Evolutionary conservation across 2,797 vertebrate species (phyloP).

Genomic region (Hypotaenidia okinawae): DNA sequence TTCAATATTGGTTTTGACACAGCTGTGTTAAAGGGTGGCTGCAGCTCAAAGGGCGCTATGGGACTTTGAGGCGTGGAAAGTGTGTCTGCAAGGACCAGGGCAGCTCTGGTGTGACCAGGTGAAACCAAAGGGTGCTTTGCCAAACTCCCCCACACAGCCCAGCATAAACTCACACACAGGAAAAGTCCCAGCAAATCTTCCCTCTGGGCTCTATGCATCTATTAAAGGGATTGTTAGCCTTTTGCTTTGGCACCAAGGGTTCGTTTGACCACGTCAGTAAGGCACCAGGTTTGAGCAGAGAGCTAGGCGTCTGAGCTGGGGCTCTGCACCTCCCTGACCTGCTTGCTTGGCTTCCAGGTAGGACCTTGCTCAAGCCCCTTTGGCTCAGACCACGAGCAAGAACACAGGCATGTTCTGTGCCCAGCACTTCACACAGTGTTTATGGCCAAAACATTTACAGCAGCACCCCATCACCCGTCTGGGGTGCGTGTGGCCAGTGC

Average conservation of each 20-base stretch:
- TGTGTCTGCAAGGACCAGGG: neutral
- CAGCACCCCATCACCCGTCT: neutral
- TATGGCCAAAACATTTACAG: fast-evolving
- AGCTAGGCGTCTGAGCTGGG: neutral
- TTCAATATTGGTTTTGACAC: neutral
- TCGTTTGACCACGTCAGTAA: neutral
- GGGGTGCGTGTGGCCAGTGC: no score
- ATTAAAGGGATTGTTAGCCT: neutral
- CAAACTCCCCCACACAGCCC: neutral
- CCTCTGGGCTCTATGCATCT: neutral
- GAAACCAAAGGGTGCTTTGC: neutral
- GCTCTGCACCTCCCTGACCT: neutral
- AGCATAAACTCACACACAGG: neutral
- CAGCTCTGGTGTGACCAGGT: neutral
- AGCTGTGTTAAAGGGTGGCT: neutral
- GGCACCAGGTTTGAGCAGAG: neutral
- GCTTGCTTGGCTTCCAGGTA: fast-evolving
- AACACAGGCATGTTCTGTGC: fast-evolving
- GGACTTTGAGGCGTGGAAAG: neutral
- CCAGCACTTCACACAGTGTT: fast-evolving
- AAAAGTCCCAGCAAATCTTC: neutral
- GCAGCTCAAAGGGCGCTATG: neutral
- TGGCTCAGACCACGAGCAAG: neutral
- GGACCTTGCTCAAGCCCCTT: neutral
- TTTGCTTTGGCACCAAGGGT: fast-evolving